Evolutionary conservation across 2,888 invertebrate species (phyloP).

Genomic region (Nysson spinosus): DNA sequence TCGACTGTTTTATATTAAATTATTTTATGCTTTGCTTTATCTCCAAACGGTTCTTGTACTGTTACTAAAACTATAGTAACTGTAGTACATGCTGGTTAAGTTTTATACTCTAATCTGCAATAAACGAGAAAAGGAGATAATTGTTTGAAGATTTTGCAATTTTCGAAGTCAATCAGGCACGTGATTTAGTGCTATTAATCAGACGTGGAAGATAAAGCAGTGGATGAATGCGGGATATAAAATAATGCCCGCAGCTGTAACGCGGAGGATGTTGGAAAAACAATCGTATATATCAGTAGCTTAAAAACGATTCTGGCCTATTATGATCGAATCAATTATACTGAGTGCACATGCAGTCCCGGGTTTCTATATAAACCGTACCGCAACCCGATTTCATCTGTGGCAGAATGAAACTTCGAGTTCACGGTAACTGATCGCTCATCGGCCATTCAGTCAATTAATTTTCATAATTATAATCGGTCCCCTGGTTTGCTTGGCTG

Average conservation of each 20-base stretch:
- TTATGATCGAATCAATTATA: slow-evolving; percentile 5
- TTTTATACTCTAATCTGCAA: too few species aligned
- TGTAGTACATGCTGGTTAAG: too few species aligned
- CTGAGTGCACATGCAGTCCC: background rate
- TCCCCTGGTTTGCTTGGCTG: slow-evolving; percentile 19
- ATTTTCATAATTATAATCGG: slow-evolving; percentile 62
- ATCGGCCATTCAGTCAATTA: slow-evolving; percentile 41
- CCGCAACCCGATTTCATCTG: slow-evolving; percentile 2
- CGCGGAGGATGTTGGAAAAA: background rate
- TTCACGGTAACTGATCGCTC: slow-evolving; percentile 5
- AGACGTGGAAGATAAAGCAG: slow-evolving; percentile 20
- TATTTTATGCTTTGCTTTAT: too few species aligned
- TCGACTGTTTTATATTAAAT: too few species aligned
- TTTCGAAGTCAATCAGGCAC: background rate
- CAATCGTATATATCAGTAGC: background rate
- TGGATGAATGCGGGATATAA: slow-evolving; percentile 15
- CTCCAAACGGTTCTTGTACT: too few species aligned
- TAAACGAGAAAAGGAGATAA: too few species aligned
- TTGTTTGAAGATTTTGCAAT: too few species aligned
- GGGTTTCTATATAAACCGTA: background rate
- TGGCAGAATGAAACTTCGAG: slow-evolving; percentile 15
- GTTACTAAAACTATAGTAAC: too few species aligned
- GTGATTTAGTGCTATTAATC: slow-evolving; percentile 2
- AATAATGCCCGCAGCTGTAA: slow-evolving; percentile 8
- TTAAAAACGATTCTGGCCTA: background rate